A percentile compares a stretch with the other conserved stretches of the same genome.
Conservation (phyloP, 2,113 vertebrate species). For the Phainopepla nitens region DNA sequence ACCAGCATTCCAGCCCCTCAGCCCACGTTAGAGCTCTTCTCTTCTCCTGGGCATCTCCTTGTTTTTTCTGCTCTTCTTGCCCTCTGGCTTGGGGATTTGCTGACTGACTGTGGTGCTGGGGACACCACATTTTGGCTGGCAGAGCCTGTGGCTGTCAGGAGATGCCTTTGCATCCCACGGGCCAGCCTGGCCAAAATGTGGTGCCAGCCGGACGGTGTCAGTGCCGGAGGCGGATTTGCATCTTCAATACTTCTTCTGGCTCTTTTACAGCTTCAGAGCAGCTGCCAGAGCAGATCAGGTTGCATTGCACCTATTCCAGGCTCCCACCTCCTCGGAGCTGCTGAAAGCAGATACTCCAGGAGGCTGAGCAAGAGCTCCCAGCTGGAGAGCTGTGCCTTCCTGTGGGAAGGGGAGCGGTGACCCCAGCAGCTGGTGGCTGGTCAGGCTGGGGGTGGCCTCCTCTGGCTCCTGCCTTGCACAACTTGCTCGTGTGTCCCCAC, state of each 20-base stretch:
- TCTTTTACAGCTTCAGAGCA: constrained; percentile 21
- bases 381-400: not conserved
- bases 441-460: not conserved
- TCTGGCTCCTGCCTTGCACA: not conserved
- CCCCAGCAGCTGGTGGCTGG: not conserved
- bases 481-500: accelerated
- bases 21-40: not conserved
- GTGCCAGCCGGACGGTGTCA: not conserved
- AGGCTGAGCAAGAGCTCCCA: not conserved
- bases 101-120: not conserved
- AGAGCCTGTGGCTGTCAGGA: not conserved
- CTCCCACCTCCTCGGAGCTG: not conserved
- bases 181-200: not conserved
- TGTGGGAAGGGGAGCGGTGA: not conserved
- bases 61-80: not conserved
- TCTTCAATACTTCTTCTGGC: not conserved
- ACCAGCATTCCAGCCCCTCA: not conserved
- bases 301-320: constrained; percentile 28
- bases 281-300: constrained; percentile 35
- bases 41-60: not conserved
- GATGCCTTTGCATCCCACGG: not conserved
- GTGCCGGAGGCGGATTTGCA: not conserved
- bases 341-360: constrained; percentile 31
- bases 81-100: not conserved
- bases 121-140: not conserved